Evolutionary conservation across 2,113 vertebrate genomes (phyloP).

Genomic region (Notarius lentiginosus): DNA sequence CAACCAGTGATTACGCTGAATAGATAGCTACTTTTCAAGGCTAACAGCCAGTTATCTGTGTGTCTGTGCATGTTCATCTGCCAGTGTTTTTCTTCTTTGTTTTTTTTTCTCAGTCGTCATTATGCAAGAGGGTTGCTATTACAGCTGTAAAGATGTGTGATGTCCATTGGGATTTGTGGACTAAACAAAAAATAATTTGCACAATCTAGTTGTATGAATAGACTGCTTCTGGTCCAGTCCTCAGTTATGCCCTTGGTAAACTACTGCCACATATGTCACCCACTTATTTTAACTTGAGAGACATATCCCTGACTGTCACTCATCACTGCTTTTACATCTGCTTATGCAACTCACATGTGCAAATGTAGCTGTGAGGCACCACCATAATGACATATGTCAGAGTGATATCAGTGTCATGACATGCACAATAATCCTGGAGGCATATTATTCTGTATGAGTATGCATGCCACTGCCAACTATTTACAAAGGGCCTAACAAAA

Average conservation of each 20-base stretch:
- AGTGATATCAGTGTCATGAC: constrained; percentile 11
- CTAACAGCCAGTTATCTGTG: constrained; percentile 27
- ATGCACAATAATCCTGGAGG: constrained; percentile 27
- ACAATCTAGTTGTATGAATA: constrained; percentile 2
- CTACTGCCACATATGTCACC: neutral
- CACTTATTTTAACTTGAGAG: constrained; percentile 21
- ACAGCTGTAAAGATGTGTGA: constrained; percentile 19
- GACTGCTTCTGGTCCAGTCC: neutral
- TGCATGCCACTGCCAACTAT: constrained; percentile 3
- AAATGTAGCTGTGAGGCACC: constrained; percentile 24
- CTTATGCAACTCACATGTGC: constrained; percentile 18
- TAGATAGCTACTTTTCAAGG: constrained; percentile 37
- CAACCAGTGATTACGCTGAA: constrained; percentile 44
- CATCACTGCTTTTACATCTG: neutral
- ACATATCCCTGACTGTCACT: neutral
- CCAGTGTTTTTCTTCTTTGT: constrained; percentile 30
- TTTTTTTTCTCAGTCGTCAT: constrained; percentile 35
- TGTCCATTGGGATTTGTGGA: constrained; percentile 9
- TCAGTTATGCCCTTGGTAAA: constrained; percentile 10
- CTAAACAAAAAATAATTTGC: constrained; percentile 2
- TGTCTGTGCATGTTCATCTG: neutral
- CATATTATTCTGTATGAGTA: constrained; percentile 30
- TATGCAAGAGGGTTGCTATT: constrained; percentile 29
- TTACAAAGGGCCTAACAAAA: neutral
- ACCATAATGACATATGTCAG: constrained; percentile 18